Evolutionary conservation across 2,113 vertebrate genomes (phyloP).

Genomic region (Gallinago paraguaiae): DNA sequence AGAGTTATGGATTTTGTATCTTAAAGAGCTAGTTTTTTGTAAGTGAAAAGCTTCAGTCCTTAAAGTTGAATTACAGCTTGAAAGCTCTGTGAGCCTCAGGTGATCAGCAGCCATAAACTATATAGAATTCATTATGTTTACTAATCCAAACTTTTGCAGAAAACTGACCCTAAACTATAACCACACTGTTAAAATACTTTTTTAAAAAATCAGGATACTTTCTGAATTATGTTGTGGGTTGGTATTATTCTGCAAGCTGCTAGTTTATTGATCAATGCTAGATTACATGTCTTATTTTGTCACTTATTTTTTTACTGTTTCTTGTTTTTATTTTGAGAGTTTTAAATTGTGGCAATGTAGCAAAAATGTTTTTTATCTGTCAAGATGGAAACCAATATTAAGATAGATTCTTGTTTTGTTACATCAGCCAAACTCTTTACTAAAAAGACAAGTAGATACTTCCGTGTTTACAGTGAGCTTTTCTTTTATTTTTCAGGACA

Average conservation of each 20-base stretch:
- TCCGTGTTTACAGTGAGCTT: neutral
- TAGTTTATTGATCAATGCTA: neutral
- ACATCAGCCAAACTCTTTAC: neutral
- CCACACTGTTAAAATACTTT: neutral
- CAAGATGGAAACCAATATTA: neutral
- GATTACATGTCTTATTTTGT: neutral
- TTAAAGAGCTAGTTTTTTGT: neutral
- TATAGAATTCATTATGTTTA: neutral
- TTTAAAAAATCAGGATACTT: neutral
- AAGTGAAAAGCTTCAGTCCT: neutral
- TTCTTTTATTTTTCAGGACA: constrained; percentile 65
- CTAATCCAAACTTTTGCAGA: neutral
- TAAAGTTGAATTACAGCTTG: neutral
- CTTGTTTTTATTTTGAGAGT: neutral
- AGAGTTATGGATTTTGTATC: neutral
- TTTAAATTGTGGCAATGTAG: neutral
- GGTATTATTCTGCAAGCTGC: neutral
- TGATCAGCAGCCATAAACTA: neutral
- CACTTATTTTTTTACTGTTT: neutral
- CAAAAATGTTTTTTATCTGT: neutral
- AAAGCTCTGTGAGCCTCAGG: neutral
- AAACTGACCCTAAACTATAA: neutral
- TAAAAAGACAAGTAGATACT: neutral
- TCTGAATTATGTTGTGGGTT: neutral
- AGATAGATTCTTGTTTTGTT: neutral